Percentiles rank a stretch among this genome's conserved stretches.
Evolutionary conservation across 2,797 vertebrate genomes (phyloP).

Genomic region (Bryconaethiops microstoma): DNA sequence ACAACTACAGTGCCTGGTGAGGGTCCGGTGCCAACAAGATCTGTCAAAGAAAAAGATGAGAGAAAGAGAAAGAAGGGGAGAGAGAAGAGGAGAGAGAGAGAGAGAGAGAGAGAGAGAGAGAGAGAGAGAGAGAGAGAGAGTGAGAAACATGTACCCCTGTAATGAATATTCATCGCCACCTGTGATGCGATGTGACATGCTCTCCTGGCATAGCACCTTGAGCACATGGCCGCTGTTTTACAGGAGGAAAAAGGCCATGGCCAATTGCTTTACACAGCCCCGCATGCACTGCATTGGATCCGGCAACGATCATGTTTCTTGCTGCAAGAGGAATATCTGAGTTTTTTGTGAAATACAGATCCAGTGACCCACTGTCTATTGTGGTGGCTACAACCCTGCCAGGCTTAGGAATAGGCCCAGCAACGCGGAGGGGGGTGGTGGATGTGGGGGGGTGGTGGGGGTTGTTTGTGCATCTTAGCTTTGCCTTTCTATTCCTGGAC

Average conservation of each 20-base stretch:
- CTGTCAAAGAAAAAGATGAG: constrained; percentile 43
- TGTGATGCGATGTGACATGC: constrained; percentile 80
- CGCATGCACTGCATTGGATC: constrained; percentile 69
- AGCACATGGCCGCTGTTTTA: constrained; percentile 78
- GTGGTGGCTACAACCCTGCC: too few species aligned
- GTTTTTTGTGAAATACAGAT: background rate
- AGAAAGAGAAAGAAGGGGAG: constrained; percentile 27
- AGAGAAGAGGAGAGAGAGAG: constrained; percentile 40
- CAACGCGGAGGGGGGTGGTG: too few species aligned
- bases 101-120: constrained; percentile 38
- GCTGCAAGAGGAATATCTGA: constrained; percentile 21
- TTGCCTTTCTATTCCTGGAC: too few species aligned
- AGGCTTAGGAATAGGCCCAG: too few species aligned
- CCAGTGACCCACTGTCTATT: background rate
- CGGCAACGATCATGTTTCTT: constrained; percentile 58
- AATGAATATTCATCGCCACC: constrained; percentile 83
- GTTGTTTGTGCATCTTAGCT: too few species aligned
- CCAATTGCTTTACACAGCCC: constrained; percentile 74
- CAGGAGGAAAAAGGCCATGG: constrained; percentile 74
- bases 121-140: constrained; percentile 23
- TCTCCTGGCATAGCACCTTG: constrained; percentile 70
- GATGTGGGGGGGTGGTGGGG: too few species aligned
- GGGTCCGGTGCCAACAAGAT: constrained; percentile 34
- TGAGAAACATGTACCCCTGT: constrained; percentile 60
- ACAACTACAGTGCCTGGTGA: constrained; percentile 33